Conservation (phyloP, 2,113 vertebrate species). For the Lota lota region DNA sequence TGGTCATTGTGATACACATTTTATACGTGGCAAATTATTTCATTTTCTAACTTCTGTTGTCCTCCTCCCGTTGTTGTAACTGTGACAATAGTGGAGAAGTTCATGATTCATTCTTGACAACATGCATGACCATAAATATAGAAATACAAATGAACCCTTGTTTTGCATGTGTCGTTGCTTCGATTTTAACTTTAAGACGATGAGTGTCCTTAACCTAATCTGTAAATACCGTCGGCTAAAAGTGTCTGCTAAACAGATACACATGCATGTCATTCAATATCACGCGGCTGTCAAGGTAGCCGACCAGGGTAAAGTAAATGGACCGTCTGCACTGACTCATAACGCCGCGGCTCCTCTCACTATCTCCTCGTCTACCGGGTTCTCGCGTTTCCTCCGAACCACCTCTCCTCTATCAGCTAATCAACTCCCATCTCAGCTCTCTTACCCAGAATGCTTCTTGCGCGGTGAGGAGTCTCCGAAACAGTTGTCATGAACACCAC, state of each 20-base stretch:
- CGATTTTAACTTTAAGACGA: no score
- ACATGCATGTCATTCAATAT: no score
- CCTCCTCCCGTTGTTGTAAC: conserved; percentile 38
- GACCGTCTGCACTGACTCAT: neutral
- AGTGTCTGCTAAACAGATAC: no score
- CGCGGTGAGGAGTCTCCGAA: conserved; percentile 41
- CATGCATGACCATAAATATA: conserved; percentile 4
- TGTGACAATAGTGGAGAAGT: conserved; percentile 30
- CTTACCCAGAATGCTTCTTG: conserved; percentile 46
- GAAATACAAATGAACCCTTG: no score
- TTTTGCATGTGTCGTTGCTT: no score
- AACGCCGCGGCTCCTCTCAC: neutral
- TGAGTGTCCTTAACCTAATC: no score
- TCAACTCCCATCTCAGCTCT: neutral
- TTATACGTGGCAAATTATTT: conserved; percentile 32
- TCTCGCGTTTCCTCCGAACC: conserved; percentile 1
- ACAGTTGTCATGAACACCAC: conserved; percentile 74
- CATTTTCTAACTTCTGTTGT: conserved; percentile 37
- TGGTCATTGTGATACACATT: conserved; percentile 45
- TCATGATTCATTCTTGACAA: conserved; percentile 16
- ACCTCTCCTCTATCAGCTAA: neutral
- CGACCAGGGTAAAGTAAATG: conserved; percentile 10
- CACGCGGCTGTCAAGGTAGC: conserved; percentile 2
- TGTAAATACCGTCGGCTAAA: no score
- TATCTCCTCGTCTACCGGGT: neutral